Base-by-base conservation (phyloP, 2,888 invertebrate genomes). In the Endomychus coccineus region DNA sequence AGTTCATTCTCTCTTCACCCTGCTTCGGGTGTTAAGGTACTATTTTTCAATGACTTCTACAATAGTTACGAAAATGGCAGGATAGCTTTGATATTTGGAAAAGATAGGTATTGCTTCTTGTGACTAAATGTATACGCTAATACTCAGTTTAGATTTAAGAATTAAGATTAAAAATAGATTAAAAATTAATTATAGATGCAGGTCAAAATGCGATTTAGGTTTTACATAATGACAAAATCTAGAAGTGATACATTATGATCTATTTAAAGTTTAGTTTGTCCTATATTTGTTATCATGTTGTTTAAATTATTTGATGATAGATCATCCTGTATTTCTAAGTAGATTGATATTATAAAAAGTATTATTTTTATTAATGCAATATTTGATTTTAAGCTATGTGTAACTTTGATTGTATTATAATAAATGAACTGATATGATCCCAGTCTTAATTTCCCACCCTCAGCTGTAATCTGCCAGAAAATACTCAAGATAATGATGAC, bases 111-210 rank as follows among this genome's bases (percentile, higher is more conserved):
- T 37, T 22, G 64, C 64, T 64, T 64, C 61, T 60, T 61, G 61
- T 63, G 61, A 62, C 59, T 60, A 56, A 52, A 58, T 61, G 62
- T 64, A 64, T 62, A 64, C 62, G 62, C 62, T 58, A 56, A 57
- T 62, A 61, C 61, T 62, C 62, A 61, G 59, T 57, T 42, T 51
- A 50, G 46, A 42, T 46, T 41, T 50, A 51, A 49, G 51, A 40
- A 27, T 23, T 23, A 33, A 22, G 28, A 22, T 23, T 34, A 17
- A 21, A 17, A 17, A 31, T 25, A 31, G 17, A 16, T 27, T 16
- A 28, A 27, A 17, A 7, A 12, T 23, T 23, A 14, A 22, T 21
- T 10, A n/a, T n/a, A n/a, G n/a, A n/a, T n/a, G n/a, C n/a, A n/a
- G n/a, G n/a, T n/a, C n/a, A n/a, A n/a, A n/a, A n/a, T n/a, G n/a